Evolutionary conservation across 2,888 invertebrate species (phyloP).

Genomic region (Dryocosmus kuriphilus): DNA sequence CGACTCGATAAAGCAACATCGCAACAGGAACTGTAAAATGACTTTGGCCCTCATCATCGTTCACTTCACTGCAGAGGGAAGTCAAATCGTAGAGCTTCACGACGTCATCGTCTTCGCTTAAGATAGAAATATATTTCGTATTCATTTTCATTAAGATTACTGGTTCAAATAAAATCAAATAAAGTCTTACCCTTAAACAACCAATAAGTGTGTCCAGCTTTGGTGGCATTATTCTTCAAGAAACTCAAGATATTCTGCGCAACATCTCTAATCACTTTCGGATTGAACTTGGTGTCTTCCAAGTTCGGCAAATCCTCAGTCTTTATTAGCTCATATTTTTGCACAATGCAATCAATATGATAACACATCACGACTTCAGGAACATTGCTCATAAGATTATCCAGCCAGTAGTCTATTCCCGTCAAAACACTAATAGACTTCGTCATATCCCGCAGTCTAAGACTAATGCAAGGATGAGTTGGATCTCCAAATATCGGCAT

Average conservation of each 20-base stretch:
- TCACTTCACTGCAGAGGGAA: slow-evolving; percentile 85
- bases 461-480: slow-evolving; percentile 93
- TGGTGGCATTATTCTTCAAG: slow-evolving; percentile 94
- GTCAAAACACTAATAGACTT: slow-evolving; percentile 96
- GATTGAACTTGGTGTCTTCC: slow-evolving; percentile 91
- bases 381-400: slow-evolving; percentile 98
- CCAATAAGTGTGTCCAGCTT: slow-evolving; percentile 98
- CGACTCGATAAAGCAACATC: slow-evolving; percentile 93
- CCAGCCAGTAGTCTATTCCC: slow-evolving; percentile 96
- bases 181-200: slow-evolving; percentile 87
- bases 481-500: slow-evolving; percentile 97
- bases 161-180: neutral
- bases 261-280: slow-evolving; percentile 92
- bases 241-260: slow-evolving; percentile 97
- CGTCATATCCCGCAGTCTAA: slow-evolving; percentile 90
- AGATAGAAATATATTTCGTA: neutral
- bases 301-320: slow-evolving; percentile 95
- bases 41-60: slow-evolving; percentile 86
- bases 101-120: slow-evolving; percentile 90
- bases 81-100: slow-evolving; percentile 96
- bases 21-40: slow-evolving; percentile 96
- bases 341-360: slow-evolving; percentile 92
- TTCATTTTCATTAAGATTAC: neutral
- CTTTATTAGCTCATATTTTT: slow-evolving; percentile 96
- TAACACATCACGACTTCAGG: slow-evolving; percentile 98